Evolutionary conservation across 2,888 invertebrate species (phyloP), one percentile per base, ranked within the genome.

Genomic region (Yponomeuta cagnagella): DNA sequence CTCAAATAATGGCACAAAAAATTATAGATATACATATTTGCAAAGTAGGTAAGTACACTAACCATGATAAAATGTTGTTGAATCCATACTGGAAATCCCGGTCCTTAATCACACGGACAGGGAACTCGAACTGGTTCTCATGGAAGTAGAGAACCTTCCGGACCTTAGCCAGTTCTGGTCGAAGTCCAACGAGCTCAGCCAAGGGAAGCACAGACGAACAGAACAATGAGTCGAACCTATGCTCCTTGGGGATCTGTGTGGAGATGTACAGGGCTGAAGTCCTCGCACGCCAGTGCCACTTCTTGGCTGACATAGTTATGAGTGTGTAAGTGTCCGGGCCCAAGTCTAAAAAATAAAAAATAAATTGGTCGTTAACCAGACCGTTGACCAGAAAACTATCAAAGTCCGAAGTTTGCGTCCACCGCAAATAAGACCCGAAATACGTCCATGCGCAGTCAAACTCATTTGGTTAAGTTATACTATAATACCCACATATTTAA

Each of bases 211-310:
- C 95, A 4, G 95, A 95, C 77, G 95, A 95, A 33, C 94, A 92
- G 78, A 96, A 95, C 48, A 96, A 77, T 65, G 93, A 86, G 75
- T 93, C 93, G 82, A 89, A 93, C 6, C 89, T 83, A 2, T 73
- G 89, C 15, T 90, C 78, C 33, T 77, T 76, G 0, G 95, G 94
- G 72, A 96, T 94, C 30, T 84, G 81, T 77, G 94, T 93, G 1
- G 94, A 93, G 74, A 96, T 88, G 76, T 94, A 92, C 1, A 96
- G 82, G 0, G 95, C 94, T 31, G 95, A 93, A 23, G 95, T 95
- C 69, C 96, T 84, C 0, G 96, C 95, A 71, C 95, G 85, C 96
- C 96, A 96, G 76, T 95, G 96, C 96, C 96, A 96, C 80, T 96
- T 96, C 78, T 95, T 96, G 9, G 94, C 94, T 1, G 94, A 89